These are phyloP conservation scores for Microtus montanus DNA, from an alignment of 2,113 vertebrate species.

Conservation along the genomic window DNA sequence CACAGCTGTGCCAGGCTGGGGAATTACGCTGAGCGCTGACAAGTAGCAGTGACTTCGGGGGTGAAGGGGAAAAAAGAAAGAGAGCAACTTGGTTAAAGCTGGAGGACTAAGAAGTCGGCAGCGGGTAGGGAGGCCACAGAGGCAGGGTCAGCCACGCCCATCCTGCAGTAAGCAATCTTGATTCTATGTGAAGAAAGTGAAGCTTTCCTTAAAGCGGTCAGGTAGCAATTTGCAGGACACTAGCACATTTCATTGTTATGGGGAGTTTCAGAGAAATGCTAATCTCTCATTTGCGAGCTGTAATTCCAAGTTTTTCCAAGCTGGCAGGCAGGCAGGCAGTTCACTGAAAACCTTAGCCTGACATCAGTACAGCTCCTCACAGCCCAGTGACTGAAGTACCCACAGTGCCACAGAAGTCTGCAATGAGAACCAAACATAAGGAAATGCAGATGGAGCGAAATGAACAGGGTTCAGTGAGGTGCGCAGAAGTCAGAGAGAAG, in stretches of 20 bases:
- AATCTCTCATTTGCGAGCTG: background rate
- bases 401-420: background rate
- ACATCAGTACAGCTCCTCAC: background rate
- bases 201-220: background rate
- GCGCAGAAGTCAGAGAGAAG: background rate
- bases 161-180: background rate
- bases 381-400: background rate
- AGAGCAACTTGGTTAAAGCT: background rate
- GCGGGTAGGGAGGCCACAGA: background rate
- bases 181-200: background rate
- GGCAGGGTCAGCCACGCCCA: background rate
- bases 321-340: background rate
- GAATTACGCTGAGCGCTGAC: background rate
- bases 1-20: accelerated
- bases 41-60: background rate
- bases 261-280: background rate
- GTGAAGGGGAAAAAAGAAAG: no score
- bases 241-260: background rate
- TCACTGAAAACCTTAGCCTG: background rate
- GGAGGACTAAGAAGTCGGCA: no score
- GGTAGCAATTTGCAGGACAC: background rate
- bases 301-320: background rate
- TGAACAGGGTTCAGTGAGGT: background rate
- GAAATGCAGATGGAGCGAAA: background rate
- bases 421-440: background rate